Percentiles rank a stretch among this genome's conserved stretches.
Evolutionary conservation across 1,140 invertebrate species (phyloP).

Genomic region (Zaprionus davidi): DNA sequence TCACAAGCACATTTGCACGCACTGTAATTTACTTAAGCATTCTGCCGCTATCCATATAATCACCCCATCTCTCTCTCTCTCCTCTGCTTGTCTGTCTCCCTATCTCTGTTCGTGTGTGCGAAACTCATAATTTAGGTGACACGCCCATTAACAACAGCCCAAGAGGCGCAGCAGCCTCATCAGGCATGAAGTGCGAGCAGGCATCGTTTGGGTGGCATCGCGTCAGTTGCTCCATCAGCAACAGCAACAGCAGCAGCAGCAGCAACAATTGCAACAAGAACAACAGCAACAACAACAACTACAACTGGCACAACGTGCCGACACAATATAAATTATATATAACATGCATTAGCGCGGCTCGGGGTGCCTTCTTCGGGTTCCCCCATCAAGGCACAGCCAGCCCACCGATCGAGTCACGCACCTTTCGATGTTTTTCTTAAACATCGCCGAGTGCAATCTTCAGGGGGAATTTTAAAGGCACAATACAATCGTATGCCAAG

Average conservation of each 20-base stretch:
- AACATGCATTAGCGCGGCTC: slow-evolving; percentile 49
- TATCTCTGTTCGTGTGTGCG: slow-evolving; percentile 69
- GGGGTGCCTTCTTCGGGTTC: neutral
- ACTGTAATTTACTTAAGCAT: slow-evolving; percentile 84
- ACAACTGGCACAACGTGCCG: slow-evolving; percentile 55
- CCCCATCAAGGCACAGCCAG: neutral
- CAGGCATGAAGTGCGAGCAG: slow-evolving; percentile 25
- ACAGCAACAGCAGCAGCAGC: slow-evolving; percentile 23
- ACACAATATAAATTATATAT: slow-evolving; percentile 80
- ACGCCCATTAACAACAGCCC: slow-evolving; percentile 78
- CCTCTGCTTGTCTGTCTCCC: slow-evolving; percentile 57
- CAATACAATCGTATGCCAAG: neutral
- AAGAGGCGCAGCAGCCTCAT: slow-evolving; percentile 18
- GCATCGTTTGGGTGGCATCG: slow-evolving; percentile 69
- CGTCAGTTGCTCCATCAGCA: slow-evolving; percentile 76
- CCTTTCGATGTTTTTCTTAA: slow-evolving; percentile 25
- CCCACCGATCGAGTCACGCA: slow-evolving; percentile 45
- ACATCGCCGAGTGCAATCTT: slow-evolving; percentile 7
- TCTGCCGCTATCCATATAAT: slow-evolving; percentile 69
- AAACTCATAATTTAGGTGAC: slow-evolving; percentile 82
- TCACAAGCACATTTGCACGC: slow-evolving; percentile 84
- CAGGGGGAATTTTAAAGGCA: neutral
- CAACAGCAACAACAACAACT: neutral
- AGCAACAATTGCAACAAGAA: neutral
- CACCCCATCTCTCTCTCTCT: slow-evolving; percentile 37